Evolutionary conservation across 2,797 vertebrate genomes (phyloP).

Genomic region (Harpagifer antarcticus): DNA sequence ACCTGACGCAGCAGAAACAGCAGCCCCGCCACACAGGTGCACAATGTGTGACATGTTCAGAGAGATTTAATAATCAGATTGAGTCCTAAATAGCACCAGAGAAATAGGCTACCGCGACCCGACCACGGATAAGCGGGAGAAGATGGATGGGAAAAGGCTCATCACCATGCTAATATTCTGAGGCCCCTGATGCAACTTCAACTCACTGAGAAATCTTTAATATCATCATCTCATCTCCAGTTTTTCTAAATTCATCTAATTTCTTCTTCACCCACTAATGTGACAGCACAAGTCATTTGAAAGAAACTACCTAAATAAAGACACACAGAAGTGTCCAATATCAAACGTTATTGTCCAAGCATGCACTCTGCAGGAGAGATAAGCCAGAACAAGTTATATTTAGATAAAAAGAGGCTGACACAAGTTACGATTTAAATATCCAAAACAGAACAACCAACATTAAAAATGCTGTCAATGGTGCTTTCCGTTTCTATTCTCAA

Average conservation of each 20-base stretch:
- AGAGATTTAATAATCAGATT: slow-evolving; percentile 39
- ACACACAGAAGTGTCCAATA: background rate
- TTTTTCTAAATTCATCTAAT: background rate
- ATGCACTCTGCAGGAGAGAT: background rate
- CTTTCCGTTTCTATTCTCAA: background rate
- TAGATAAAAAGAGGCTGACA: background rate
- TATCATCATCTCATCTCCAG: background rate
- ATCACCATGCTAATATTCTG: background rate
- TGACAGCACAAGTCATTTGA: background rate
- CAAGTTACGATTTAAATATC: no score
- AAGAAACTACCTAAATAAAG: background rate
- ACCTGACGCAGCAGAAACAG: slow-evolving; percentile 29
- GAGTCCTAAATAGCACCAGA: slow-evolving; percentile 24
- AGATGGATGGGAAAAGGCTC: background rate
- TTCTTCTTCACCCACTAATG: background rate
- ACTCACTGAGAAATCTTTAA: background rate
- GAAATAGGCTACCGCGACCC: background rate
- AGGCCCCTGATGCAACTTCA: background rate
- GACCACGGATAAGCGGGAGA: no score
- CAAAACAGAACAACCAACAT: background rate
- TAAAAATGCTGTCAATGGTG: background rate
- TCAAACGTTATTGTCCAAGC: background rate
- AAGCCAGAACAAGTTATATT: background rate
- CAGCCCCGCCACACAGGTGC: slow-evolving; percentile 17
- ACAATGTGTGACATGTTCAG: slow-evolving; percentile 29